Percentiles rank a stretch among this genome's conserved stretches.
Evolutionary conservation across 30 jellyfish, hydroid and myxozoan genomes (phyloP).

Genomic region (Aurelia sp.): DNA sequence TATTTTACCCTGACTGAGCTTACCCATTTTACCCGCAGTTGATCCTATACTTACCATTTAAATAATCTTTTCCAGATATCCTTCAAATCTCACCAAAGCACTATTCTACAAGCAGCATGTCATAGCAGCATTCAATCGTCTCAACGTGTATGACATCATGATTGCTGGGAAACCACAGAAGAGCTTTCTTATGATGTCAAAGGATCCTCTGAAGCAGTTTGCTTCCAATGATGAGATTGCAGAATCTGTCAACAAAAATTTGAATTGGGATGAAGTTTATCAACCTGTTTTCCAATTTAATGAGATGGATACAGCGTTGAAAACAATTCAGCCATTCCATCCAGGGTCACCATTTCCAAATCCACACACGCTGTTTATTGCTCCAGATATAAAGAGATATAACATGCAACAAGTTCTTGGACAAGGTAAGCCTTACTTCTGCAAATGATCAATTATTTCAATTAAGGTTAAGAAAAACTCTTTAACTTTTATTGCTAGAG

Average conservation of each 20-base stretch:
- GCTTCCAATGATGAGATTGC: slow-evolving; percentile 52
- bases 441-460: neutral
- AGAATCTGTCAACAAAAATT: neutral
- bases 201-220: slow-evolving; percentile 33
- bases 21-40: too few relatives aligned
- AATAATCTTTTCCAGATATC: slow-evolving; percentile 19
- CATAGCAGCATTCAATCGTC: slow-evolving; percentile 33
- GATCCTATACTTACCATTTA: neutral
- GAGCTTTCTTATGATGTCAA: slow-evolving; percentile 73
- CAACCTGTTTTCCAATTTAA: slow-evolving; percentile 51
- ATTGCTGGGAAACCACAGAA: slow-evolving; percentile 62
- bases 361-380: slow-evolving; percentile 63
- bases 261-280: slow-evolving; percentile 61
- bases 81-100: slow-evolving; percentile 20
- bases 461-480: neutral
- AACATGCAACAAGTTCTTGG: slow-evolving; percentile 58
- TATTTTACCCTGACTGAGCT: too few relatives aligned
- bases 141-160: slow-evolving; percentile 10
- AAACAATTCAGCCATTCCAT: neutral
- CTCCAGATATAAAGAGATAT: slow-evolving; percentile 32
- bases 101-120: slow-evolving; percentile 60
- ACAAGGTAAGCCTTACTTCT: slow-evolving; percentile 20
- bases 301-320: neutral
- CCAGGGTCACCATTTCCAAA: slow-evolving; percentile 31
- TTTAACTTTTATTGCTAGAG: neutral